These are phyloP conservation scores for Baryphthengus martii DNA, from an alignment of 2,113 vertebrate species.

Conservation along the genomic window DNA sequence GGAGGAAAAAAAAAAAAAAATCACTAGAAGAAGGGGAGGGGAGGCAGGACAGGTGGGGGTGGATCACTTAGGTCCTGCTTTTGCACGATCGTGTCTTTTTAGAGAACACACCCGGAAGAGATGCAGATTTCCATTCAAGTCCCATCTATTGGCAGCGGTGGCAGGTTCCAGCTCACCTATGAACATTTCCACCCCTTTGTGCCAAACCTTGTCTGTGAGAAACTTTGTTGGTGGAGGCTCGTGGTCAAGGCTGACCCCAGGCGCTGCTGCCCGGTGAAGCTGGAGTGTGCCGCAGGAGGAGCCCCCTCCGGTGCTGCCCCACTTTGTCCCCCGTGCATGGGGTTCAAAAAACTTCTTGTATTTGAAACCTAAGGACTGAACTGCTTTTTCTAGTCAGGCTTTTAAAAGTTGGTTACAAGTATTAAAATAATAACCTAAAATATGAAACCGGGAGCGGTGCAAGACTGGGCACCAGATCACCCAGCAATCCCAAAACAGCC, in stretches of 20 bases:
- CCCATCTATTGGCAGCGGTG: background rate
- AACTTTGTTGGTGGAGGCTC: background rate
- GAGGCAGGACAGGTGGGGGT: background rate
- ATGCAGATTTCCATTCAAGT: background rate
- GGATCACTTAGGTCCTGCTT: background rate
- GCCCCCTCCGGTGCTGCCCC: background rate
- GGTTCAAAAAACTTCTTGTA: background rate
- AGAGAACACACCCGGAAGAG: background rate
- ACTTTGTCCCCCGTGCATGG: background rate
- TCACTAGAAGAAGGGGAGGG: background rate
- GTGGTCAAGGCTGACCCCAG: rapidly evolving
- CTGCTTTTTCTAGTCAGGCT: background rate
- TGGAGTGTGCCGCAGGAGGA: rapidly evolving
- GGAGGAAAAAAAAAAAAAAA: constrained; percentile 16
- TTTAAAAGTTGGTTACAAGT: background rate
- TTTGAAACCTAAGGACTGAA: background rate
- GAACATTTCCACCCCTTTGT: background rate
- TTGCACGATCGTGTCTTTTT: background rate
- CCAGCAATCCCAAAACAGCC: background rate
- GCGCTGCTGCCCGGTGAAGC: rapidly evolving
- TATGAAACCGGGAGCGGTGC: background rate
- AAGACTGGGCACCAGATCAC: background rate
- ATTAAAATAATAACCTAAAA: background rate
- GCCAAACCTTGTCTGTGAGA: rapidly evolving
- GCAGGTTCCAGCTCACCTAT: background rate